Evolutionary conservation across 2,888 invertebrate species (phyloP).

Genomic region (Agrochola lota): DNA sequence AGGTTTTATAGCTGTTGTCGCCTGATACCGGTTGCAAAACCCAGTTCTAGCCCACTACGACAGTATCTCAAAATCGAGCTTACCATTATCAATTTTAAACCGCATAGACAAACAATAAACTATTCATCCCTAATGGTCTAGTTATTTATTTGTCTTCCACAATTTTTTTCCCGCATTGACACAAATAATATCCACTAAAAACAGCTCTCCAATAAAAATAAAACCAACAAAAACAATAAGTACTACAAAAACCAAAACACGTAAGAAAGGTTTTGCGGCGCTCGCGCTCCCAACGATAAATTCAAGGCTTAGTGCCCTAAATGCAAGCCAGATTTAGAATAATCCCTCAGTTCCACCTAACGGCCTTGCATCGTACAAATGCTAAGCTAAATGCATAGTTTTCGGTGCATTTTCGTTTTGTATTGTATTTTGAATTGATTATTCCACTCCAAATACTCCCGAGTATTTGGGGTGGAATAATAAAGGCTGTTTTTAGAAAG

Average conservation of each 20-base stretch:
- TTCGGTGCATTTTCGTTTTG: conserved; percentile 9
- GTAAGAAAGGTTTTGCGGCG: conserved; percentile 36
- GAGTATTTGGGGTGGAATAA: no score
- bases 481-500: no score
- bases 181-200: background rate
- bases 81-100: background rate
- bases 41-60: background rate
- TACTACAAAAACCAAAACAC: conserved; percentile 8
- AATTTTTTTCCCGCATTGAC: no score
- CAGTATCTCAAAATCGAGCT: no score
- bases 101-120: background rate
- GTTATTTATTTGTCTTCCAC: no score
- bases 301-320: conserved; percentile 68
- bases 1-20: background rate
- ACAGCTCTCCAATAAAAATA: background rate
- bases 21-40: background rate
- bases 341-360: conserved; percentile 72
- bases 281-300: conserved; percentile 64
- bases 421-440: conserved; percentile 8
- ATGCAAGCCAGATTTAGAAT: conserved; percentile 69
- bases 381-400: conserved; percentile 18
- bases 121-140: no score
- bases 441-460: no score
- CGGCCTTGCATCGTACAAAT: conserved; percentile 63
- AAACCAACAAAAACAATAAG: background rate